Conservation (phyloP, 2,888 invertebrate genomes). For the Rhamphomyia laevipes region DNA sequence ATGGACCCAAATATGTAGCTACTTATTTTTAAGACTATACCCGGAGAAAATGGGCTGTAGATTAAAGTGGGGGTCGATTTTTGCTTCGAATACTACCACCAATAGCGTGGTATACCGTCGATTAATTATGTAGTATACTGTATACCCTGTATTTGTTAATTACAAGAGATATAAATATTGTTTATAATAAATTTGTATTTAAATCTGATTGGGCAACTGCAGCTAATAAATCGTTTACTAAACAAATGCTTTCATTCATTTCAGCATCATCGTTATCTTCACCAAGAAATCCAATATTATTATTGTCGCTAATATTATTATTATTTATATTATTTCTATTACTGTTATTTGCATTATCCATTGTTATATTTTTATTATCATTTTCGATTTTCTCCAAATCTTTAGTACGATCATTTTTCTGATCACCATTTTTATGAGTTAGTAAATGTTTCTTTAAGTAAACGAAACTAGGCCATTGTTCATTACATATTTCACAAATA, state of each 20-base stretch:
- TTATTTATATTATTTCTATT: neutral
- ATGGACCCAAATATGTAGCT: too few relatives aligned
- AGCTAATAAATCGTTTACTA: conserved; percentile 10
- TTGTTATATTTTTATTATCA: too few relatives aligned
- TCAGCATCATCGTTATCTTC: conserved; percentile 4
- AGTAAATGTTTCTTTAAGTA: conserved; percentile 41
- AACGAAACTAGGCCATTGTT: conserved; percentile 15
- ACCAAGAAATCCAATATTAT: neutral
- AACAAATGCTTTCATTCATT: conserved; percentile 8
- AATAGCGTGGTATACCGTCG: too few relatives aligned
- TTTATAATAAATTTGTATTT: neutral
- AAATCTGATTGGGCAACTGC: conserved; percentile 6
- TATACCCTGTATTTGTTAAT: too few relatives aligned
- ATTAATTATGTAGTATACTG: too few relatives aligned
- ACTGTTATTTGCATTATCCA: conserved; percentile 21
- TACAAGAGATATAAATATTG: too few relatives aligned
- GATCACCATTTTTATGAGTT: conserved; percentile 43
- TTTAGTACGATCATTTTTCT: conserved; percentile 24
- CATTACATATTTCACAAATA: conserved; percentile 32
- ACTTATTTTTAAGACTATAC: too few relatives aligned
- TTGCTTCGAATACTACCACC: too few relatives aligned
- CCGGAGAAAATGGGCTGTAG: too few relatives aligned
- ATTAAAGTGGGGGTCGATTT: too few relatives aligned
- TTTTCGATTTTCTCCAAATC: conserved; percentile 12
- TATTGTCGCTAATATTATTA: too few relatives aligned